Conservation (phyloP, 2,797 vertebrate genomes). For the Hozukius guyotensis region DNA sequence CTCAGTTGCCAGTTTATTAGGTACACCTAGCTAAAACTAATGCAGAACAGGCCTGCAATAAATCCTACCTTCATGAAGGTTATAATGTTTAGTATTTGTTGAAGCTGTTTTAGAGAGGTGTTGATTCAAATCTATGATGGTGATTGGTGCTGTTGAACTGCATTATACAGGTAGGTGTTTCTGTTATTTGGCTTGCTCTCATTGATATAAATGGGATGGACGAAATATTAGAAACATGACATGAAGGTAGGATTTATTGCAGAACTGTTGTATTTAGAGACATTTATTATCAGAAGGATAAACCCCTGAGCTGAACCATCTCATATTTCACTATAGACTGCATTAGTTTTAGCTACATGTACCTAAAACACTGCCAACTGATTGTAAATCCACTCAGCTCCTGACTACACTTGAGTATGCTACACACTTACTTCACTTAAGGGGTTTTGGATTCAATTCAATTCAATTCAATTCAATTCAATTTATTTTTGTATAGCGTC, state of each 20-base stretch:
- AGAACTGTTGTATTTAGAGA: background rate
- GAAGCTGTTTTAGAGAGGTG: background rate
- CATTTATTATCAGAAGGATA: background rate
- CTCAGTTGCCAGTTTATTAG: background rate
- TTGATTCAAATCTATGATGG: background rate
- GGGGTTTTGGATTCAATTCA: background rate
- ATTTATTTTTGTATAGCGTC: too few relatives aligned
- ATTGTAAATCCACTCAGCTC: background rate
- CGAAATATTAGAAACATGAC: background rate
- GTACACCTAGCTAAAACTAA: background rate
- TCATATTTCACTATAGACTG: background rate
- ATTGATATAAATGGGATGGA: background rate
- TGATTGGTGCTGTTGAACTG: background rate
- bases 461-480: too few relatives aligned
- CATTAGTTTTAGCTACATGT: background rate
- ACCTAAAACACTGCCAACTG: background rate
- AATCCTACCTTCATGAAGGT: background rate
- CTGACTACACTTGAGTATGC: background rate
- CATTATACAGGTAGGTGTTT: background rate
- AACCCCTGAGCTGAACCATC: too few relatives aligned
- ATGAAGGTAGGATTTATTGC: background rate
- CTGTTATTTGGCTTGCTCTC: background rate
- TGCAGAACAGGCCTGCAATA: background rate
- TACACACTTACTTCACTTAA: background rate
- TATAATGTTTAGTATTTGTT: background rate